These are phyloP conservation scores for Brachypodius melanocephalos DNA, from an alignment of 2,113 vertebrate species.

Conservation along the genomic window DNA sequence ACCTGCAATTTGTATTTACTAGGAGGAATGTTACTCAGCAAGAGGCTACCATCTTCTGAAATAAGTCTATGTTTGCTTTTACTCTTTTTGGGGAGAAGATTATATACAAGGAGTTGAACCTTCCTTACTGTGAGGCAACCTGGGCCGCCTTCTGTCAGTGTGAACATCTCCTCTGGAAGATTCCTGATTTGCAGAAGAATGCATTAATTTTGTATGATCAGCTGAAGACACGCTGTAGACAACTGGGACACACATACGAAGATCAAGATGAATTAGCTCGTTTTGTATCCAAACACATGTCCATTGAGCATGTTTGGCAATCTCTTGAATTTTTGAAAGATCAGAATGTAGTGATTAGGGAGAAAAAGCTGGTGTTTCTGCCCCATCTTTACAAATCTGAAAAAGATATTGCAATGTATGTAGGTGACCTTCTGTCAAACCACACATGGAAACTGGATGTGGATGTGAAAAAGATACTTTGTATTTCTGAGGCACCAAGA, in stretches of 20 bases:
- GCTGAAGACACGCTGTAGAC: slow-evolving; percentile 71
- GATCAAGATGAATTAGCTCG: slow-evolving; percentile 52
- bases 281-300: slow-evolving; percentile 19
- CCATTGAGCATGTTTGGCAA: slow-evolving; percentile 58
- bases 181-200: slow-evolving; percentile 73
- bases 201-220: slow-evolving; percentile 72
- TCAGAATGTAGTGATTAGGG: slow-evolving; percentile 57
- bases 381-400: slow-evolving; percentile 74
- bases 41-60: not conserved
- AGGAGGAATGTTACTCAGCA: not conserved
- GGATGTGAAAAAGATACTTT: slow-evolving; percentile 69
- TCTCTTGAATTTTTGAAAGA: slow-evolving; percentile 78
- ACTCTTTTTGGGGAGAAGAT: slow-evolving; percentile 68
- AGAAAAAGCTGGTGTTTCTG: slow-evolving; percentile 68
- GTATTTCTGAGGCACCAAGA: not conserved
- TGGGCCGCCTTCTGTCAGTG: slow-evolving; percentile 71
- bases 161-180: slow-evolving; percentile 58
- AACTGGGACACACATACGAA: slow-evolving; percentile 77
- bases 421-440: slow-evolving; percentile 57
- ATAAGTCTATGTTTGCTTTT: not conserved
- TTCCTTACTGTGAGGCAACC: slow-evolving; percentile 76
- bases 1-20: not conserved
- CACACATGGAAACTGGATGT: slow-evolving; percentile 63
- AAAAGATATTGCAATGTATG: slow-evolving; percentile 66
- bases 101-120: slow-evolving; percentile 63